Percentiles rank a stretch among this genome's conserved stretches.
phyloP scores from a whole-genome alignment of 1,140 invertebrate genomes.

The Pantala flavescens region DNA sequence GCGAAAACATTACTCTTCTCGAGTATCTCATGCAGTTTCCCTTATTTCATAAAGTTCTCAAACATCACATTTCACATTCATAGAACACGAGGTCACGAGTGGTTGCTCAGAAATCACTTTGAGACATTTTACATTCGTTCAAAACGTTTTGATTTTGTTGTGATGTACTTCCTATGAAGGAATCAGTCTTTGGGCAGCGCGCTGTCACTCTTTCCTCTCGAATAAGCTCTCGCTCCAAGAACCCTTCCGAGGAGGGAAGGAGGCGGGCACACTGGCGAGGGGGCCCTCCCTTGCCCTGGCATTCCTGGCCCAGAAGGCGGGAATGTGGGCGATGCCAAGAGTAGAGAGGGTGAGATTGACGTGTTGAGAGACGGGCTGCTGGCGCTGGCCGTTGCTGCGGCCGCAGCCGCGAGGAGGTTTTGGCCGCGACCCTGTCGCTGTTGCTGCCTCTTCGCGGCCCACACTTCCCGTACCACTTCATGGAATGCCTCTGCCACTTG shows the following conservation, averaged over 20 bases:
- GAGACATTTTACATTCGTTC: too few species aligned
- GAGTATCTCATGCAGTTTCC: too few species aligned
- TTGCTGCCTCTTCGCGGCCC: slow-evolving; percentile 61
- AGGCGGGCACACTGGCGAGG: neutral
- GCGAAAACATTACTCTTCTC: neutral
- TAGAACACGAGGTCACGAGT: too few species aligned
- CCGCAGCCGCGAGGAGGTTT: neutral
- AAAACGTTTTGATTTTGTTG: too few species aligned
- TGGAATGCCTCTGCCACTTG: slow-evolving; percentile 73
- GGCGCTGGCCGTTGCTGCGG: neutral
- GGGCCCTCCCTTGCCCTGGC: slow-evolving; percentile 39
- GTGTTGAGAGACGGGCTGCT: neutral
- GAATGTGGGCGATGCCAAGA: neutral
- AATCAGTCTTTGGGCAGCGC: slow-evolving; percentile 52
- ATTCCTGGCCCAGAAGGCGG: slow-evolving; percentile 58
- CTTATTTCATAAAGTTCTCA: too few species aligned
- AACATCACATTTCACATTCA: too few species aligned
- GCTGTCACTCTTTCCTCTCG: slow-evolving; percentile 73
- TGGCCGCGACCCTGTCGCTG: slow-evolving; percentile 51
- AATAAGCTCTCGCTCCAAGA: slow-evolving; percentile 57
- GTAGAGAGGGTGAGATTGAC: neutral
- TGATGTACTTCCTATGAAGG: too few species aligned
- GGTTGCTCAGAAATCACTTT: too few species aligned
- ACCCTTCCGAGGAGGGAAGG: slow-evolving; percentile 41
- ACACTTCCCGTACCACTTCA: slow-evolving; percentile 69